Evolutionary conservation across 2,113 vertebrate species (phyloP).

Genomic region (Hemiscyllium ocellatum): DNA sequence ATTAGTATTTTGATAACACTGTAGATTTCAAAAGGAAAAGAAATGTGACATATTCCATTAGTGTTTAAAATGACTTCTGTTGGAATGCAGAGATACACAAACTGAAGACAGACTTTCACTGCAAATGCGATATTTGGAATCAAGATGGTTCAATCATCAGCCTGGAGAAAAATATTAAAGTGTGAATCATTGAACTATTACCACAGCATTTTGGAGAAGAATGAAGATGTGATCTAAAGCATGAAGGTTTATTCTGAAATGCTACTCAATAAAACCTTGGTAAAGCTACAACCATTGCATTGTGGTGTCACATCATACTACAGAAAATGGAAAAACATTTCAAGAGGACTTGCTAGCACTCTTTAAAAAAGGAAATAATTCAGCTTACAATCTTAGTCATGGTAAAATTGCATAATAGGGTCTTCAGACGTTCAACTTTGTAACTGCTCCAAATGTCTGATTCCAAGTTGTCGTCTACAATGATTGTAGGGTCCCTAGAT

Average conservation of each 20-base stretch:
- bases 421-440: background rate
- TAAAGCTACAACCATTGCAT: background rate
- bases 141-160: background rate
- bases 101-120: background rate
- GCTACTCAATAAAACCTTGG: background rate
- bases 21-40: conserved; percentile 8
- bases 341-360: background rate
- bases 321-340: background rate
- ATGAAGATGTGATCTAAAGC: background rate
- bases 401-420: background rate
- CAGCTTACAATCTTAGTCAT: background rate
- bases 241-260: background rate
- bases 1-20: conserved; percentile 15
- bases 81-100: background rate
- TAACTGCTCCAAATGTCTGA: background rate
- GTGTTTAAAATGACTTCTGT: conserved; percentile 21
- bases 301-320: background rate
- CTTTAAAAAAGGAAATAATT: background rate
- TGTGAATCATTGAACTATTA: conserved; percentile 5
- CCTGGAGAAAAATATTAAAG: conserved; percentile 28
- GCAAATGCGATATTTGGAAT: conserved; percentile 19
- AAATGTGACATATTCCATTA: conserved; percentile 33
- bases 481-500: background rate
- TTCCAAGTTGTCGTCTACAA: background rate
- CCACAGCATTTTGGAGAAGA: background rate